phyloP scores from a whole-genome alignment of 1,140 invertebrate genomes.

The Ladona fulva region DNA sequence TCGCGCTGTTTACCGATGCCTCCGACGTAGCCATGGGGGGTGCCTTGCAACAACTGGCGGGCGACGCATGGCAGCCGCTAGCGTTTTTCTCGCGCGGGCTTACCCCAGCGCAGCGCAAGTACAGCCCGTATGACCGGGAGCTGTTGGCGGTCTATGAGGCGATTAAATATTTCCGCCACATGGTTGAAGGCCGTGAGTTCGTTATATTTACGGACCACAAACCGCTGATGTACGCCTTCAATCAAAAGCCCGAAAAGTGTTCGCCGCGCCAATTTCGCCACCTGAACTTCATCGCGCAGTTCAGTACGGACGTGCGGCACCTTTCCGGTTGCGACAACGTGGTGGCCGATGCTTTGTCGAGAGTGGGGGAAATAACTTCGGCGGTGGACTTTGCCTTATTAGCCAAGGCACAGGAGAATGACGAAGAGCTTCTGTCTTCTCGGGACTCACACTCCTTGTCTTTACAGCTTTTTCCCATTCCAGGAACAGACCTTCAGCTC shows the following conservation, averaged over 20 bases:
- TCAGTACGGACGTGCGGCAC: conserved; percentile 15
- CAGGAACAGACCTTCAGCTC: conserved; percentile 22
- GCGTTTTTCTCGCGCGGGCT: conserved; percentile 24
- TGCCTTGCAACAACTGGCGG: conserved; percentile 29
- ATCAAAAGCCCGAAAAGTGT: conserved; percentile 21
- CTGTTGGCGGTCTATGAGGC: conserved; percentile 24
- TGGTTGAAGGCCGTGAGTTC: not conserved
- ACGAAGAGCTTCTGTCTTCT: conserved; percentile 5
- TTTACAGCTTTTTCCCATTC: not conserved
- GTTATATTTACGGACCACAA: not conserved
- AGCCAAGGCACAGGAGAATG: conserved; percentile 17
- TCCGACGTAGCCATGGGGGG: conserved; percentile 27
- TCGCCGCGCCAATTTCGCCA: conserved; percentile 28
- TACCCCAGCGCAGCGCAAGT: conserved; percentile 23
- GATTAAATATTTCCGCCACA: conserved; percentile 28
- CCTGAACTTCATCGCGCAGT: conserved; percentile 30
- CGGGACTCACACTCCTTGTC: conserved; percentile 11
- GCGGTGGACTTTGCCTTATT: not conserved
- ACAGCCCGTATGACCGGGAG: conserved; percentile 30
- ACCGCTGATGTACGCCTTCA: conserved; percentile 20
- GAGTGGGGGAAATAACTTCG: conserved; percentile 12
- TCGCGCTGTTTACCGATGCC: conserved; percentile 27
- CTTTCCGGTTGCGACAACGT: not conserved
- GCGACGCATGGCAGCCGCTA: conserved; percentile 23
- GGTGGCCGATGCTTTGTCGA: conserved; percentile 15